Base-by-base conservation (phyloP, 2,113 vertebrate genomes). In the Psettodes erumei region DNA sequence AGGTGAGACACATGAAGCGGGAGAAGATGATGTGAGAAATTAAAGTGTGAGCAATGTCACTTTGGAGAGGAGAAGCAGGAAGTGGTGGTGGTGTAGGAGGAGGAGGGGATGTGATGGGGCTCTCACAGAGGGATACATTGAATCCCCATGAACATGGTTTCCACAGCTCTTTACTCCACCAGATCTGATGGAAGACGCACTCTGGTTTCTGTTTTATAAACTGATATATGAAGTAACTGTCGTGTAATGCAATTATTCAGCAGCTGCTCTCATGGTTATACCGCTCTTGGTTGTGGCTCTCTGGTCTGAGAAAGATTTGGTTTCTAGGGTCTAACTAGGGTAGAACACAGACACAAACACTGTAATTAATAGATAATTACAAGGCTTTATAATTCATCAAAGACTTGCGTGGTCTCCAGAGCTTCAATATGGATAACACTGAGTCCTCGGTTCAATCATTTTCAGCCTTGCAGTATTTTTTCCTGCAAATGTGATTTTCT, bases 301-400 rank as follows among this genome's bases (percentile, higher is more conserved):
- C 25, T 13, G 51, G 28, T 23, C 45, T 77, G 56, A 75, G 50
- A 56, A 65, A 47, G 43, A 70, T 54, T 7, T 50, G 0, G 32
- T 71, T 63, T 19, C 18, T 74, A 73, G 37, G 32, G 12, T 56
- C 21, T 74, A 81, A 85, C 51, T 74, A 72, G 89, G 87, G 19
- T 82, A 77, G 59, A 70, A 79, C 38, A 68, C 75, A 59, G 43
- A 77, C 37, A 84, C 65, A 86, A 86, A 71, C 54, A 83, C 40
- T 81, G 58, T 55, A 74, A 87, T 88, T 85, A 87, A 89, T 75
- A 89, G 79, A 89, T 86, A 58, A 86, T 76, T 87, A 72, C 47
- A 35, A 77, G 67, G 76, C 33, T 86, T 83, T 83, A 79, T 81
- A 77, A 88, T 88, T 91, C 74, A 85, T 88, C 88, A 79, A 82